A percentile compares a stretch with the other conserved stretches of the same genome.
Conservation (phyloP, 2,797 vertebrate genomes). For the Coregonus ussuriensis region DNA sequence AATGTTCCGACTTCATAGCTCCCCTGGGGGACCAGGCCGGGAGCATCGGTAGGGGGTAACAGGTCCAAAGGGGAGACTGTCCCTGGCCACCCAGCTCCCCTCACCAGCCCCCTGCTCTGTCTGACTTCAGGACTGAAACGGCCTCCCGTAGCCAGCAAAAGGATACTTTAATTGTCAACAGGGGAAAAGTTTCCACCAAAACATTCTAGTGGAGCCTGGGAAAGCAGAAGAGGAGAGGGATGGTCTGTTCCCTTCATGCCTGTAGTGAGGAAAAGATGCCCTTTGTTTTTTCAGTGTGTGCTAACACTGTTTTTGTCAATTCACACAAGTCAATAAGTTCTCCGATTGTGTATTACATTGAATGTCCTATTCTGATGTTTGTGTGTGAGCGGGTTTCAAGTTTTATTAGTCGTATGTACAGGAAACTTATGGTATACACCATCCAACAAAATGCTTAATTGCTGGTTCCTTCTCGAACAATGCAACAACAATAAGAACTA, state of each 20-base stretch:
- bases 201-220: slow-evolving; percentile 53
- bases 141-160: slow-evolving; percentile 31
- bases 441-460: too few species aligned
- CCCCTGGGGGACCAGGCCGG: slow-evolving; percentile 19
- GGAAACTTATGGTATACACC: too few species aligned
- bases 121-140: slow-evolving; percentile 26
- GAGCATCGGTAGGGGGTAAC: slow-evolving; percentile 23
- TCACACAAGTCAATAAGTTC: background rate
- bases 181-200: slow-evolving; percentile 50
- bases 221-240: background rate
- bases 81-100: background rate
- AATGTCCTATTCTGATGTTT: background rate
- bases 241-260: slow-evolving; percentile 27
- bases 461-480: too few species aligned
- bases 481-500: too few species aligned
- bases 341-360: background rate
- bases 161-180: slow-evolving; percentile 47
- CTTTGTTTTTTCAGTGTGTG: background rate
- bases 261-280: background rate
- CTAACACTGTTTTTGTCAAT: background rate
- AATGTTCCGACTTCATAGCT: slow-evolving; percentile 60
- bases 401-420: too few species aligned
- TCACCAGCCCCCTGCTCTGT: slow-evolving; percentile 9
- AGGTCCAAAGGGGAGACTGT: slow-evolving; percentile 3
- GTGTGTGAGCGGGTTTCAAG: background rate